These are phyloP conservation scores for Motacilla tschutschensis DNA, from an alignment of 2,113 vertebrate species.

Conservation along the genomic window DNA sequence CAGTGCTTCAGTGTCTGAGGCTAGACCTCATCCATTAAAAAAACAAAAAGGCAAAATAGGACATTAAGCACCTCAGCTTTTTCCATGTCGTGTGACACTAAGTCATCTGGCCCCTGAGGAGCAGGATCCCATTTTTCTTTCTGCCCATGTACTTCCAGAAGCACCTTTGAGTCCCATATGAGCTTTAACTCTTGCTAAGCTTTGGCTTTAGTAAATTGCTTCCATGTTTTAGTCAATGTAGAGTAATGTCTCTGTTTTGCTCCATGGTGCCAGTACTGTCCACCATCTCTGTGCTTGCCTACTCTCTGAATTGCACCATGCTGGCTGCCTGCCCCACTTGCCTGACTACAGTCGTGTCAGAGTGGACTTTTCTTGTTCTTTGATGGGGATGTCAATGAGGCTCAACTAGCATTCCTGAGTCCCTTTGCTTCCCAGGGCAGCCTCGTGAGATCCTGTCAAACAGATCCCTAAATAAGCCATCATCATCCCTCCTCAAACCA, in stretches of 20 bases:
- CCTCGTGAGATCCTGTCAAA: neutral
- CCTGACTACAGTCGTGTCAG: neutral
- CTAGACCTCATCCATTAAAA: neutral
- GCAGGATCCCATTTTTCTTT: neutral
- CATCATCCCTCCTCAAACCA: neutral
- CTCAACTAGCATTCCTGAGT: neutral
- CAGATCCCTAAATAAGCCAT: neutral
- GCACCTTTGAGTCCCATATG: neutral
- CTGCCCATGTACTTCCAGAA: neutral
- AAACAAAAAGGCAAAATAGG: neutral
- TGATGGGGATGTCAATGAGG: neutral
- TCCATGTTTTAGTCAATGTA: neutral
- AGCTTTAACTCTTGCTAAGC: neutral
- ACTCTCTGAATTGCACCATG: fast-evolving
- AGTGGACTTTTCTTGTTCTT: neutral
- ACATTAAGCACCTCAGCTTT: neutral
- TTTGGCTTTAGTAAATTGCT: neutral
- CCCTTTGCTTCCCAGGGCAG: neutral
- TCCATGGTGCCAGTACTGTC: neutral
- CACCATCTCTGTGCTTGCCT: neutral
- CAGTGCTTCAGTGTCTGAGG: neutral
- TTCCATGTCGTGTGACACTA: neutral
- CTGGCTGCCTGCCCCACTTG: neutral
- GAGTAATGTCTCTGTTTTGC: neutral
- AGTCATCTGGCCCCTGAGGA: neutral